These are phyloP conservation scores for Berghia stephanieae DNA, from an alignment of 1,140 invertebrate species.

Conservation along the genomic window DNA sequence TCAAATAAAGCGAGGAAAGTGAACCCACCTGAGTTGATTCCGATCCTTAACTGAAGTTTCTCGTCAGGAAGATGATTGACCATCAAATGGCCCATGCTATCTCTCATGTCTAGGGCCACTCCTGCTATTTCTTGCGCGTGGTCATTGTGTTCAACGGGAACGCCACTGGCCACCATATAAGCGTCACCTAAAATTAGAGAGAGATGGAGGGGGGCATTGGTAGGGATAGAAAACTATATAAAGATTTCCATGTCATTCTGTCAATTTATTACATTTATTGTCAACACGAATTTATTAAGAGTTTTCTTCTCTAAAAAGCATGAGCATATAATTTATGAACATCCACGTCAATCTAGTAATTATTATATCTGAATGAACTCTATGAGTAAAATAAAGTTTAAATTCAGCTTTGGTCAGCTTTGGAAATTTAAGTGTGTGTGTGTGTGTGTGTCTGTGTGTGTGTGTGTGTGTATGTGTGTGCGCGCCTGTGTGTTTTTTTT, in stretches of 20 bases:
- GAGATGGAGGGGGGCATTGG: too few species aligned
- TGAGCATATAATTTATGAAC: too few species aligned
- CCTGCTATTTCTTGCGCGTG: constrained; percentile 90
- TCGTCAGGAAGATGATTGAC: constrained; percentile 85
- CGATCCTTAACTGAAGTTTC: constrained; percentile 87
- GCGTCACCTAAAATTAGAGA: constrained; percentile 59
- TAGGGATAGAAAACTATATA: too few species aligned
- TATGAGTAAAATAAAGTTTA: too few species aligned
- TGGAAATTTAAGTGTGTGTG: not conserved
- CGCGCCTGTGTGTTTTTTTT: too few species aligned
- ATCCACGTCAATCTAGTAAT: too few species aligned
- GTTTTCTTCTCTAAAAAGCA: too few species aligned
- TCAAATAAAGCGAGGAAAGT: not conserved
- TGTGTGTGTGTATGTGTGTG: not conserved
- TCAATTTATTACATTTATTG: too few species aligned
- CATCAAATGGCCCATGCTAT: constrained; percentile 83
- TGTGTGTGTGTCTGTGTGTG: not conserved
- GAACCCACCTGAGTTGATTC: constrained; percentile 85
- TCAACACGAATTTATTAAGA: too few species aligned
- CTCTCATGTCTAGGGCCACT: constrained; percentile 86
- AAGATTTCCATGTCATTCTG: too few species aligned
- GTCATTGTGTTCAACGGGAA: constrained; percentile 89
- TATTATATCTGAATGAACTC: too few species aligned
- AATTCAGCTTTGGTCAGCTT: too few species aligned
- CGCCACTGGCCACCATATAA: constrained; percentile 71